Conservation (phyloP, 2,888 invertebrate genomes). For the Entomobrya multifasciata region DNA sequence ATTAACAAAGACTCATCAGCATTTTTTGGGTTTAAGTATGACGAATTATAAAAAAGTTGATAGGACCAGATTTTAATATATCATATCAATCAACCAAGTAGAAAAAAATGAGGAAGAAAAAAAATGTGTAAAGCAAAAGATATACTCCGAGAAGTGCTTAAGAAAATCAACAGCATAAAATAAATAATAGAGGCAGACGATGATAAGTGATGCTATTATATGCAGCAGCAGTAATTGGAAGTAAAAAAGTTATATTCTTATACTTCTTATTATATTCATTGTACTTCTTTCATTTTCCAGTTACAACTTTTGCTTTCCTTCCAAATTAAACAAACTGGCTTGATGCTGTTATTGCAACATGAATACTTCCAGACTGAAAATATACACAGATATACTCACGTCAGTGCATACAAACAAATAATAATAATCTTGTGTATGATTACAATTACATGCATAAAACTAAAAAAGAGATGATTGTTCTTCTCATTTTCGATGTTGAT, state of each 20-base stretch:
- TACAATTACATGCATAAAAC: too few species aligned
- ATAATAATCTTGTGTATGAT: too few species aligned
- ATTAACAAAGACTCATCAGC: slow-evolving; percentile 16
- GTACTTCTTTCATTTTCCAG: too few species aligned
- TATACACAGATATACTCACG: too few species aligned
- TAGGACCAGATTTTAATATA: neutral
- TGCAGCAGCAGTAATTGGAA: neutral
- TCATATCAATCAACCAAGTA: neutral
- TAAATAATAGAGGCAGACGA: neutral
- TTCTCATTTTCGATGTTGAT: neutral
- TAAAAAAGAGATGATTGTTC: neutral
- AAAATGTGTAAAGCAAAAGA: neutral
- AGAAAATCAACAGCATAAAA: slow-evolving; percentile 12
- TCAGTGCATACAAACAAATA: too few species aligned
- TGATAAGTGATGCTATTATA: neutral
- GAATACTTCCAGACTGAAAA: too few species aligned
- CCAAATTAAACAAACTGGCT: neutral
- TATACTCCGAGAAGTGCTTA: neutral
- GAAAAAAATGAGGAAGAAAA: neutral
- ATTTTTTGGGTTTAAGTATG: too few species aligned
- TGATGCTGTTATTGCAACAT: neutral
- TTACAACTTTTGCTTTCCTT: neutral
- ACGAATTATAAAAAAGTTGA: too few species aligned
- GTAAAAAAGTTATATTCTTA: too few species aligned
- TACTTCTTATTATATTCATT: neutral